Evolutionary conservation across 2,113 vertebrate genomes (phyloP).

Genomic region (Pyrgilauda ruficollis): DNA sequence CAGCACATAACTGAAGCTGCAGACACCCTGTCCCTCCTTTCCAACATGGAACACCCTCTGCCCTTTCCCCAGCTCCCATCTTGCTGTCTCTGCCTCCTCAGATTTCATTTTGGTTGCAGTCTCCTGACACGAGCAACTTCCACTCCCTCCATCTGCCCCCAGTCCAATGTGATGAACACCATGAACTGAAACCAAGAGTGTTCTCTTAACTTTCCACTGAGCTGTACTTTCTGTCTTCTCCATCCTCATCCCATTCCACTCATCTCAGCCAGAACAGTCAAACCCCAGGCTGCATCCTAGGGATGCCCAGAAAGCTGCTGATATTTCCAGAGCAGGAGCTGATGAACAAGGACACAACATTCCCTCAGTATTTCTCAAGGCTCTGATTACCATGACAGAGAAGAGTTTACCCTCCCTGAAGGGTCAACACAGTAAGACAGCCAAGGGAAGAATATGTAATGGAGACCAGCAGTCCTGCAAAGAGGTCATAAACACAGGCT

Average conservation of each 20-base stretch:
- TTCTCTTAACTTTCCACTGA: background rate
- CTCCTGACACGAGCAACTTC: slow-evolving; percentile 42
- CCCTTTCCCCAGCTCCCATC: background rate
- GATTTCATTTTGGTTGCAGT: slow-evolving; percentile 1
- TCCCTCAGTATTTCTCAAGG: background rate
- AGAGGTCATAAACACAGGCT: background rate
- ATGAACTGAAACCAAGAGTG: background rate
- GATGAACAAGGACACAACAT: background rate
- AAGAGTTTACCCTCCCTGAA: background rate
- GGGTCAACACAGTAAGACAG: background rate
- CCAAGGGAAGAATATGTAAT: background rate
- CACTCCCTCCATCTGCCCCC: slow-evolving; percentile 59
- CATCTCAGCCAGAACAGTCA: background rate
- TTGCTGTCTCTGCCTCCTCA: background rate
- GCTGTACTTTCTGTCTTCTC: background rate
- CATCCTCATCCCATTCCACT: background rate
- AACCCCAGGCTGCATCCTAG: background rate
- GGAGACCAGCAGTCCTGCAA: background rate
- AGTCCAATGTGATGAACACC: slow-evolving; percentile 1
- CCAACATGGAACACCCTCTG: background rate
- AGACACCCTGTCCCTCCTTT: background rate
- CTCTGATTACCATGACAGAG: background rate
- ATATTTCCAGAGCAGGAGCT: background rate
- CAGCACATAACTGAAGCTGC: background rate
- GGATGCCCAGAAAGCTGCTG: background rate